These are phyloP conservation scores for Stenodera caucasica DNA, from an alignment of 2,888 invertebrate genomes.

Conservation along the genomic window DNA sequence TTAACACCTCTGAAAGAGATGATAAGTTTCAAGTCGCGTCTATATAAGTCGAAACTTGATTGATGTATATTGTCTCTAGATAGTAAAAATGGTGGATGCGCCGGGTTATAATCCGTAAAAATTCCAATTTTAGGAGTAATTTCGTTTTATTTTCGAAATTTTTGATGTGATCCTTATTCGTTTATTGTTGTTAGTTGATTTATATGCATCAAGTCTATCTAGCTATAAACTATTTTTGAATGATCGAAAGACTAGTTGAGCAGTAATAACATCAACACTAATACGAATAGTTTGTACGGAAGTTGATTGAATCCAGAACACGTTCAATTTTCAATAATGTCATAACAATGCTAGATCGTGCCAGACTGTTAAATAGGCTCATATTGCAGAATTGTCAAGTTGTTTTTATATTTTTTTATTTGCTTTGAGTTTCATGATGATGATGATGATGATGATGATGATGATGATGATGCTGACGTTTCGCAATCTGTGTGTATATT, in stretches of 20 bases:
- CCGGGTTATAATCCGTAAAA: not conserved
- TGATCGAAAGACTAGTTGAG: conserved; percentile 3
- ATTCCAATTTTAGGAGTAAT: no score
- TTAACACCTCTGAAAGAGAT: no score
- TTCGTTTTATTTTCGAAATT: no score
- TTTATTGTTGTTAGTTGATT: conserved; percentile 5
- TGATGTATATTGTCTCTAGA: no score
- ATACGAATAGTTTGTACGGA: not conserved
- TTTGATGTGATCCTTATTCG: not conserved
- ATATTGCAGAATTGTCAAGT: conserved; percentile 23
- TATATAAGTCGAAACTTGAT: no score
- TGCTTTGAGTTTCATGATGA: not conserved
- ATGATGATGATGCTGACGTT: conserved; percentile 26
- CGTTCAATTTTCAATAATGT: conserved; percentile 31
- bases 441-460: conserved; percentile 10
- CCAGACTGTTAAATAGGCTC: conserved; percentile 26
- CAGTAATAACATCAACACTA: conserved; percentile 9
- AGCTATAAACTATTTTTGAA: conserved; percentile 15
- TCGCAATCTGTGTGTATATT: not conserved
- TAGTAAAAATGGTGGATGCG: conserved; percentile 3
- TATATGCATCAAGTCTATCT: conserved; percentile 15
- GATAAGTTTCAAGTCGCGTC: no score
- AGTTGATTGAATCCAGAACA: conserved; percentile 17
- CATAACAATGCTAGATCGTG: conserved; percentile 25
- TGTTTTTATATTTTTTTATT: conserved; percentile 13